Evolutionary conservation across 2,888 invertebrate genomes (phyloP), one percentile per base, ranked within the genome.

Genomic region (Ennomos erosarius): DNA sequence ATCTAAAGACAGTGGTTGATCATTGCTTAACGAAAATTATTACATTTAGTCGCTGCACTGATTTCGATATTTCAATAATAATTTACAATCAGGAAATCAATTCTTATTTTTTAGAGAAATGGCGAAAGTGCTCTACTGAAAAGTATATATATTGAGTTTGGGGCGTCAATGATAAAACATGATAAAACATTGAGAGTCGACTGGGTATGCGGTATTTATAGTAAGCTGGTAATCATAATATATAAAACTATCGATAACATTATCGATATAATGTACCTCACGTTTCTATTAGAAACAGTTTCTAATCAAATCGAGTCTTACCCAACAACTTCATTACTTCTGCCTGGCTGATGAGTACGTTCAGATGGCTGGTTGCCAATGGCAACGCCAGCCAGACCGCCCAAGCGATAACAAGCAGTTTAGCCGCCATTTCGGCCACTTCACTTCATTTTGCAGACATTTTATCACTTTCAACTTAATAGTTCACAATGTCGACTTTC

Each of bases 301-400:
- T 67, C 61, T 67, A 74, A 74, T 75, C 70, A 74, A 76, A 74
- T 71, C 62, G 55, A 57, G 59, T 88, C 95, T 95, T 90, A 96
- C 96, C 96, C 87, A 96, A 89, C 75, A 96, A 92, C 91, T 96
- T 96, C 94, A 95, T 95, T 81, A 96, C 96, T 93, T 96, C 96
- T 68, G 94, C 94, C 84, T 95, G 95, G 85, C 95, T 96, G 92
- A 96, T 96, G 89, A 96, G 96, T 79, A 96, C 94, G 89, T 96
- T 95, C 79, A 96, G 94, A 93, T 96, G 95, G 85, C 95, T 94
- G 84, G 94, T 92, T 89, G 94, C 93, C 90, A 90, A 81, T 74
- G 92, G 89, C 87, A 91, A 87, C 87, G 85, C 83, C 62, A 89
- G 82, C 81, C 86, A 87, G 71, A 84, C 81, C 75, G 84, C 85